These are phyloP conservation scores for Ophioderma brevispina DNA, from an alignment of 35 echinoderm and acorn worm species.

Conservation along the genomic window DNA sequence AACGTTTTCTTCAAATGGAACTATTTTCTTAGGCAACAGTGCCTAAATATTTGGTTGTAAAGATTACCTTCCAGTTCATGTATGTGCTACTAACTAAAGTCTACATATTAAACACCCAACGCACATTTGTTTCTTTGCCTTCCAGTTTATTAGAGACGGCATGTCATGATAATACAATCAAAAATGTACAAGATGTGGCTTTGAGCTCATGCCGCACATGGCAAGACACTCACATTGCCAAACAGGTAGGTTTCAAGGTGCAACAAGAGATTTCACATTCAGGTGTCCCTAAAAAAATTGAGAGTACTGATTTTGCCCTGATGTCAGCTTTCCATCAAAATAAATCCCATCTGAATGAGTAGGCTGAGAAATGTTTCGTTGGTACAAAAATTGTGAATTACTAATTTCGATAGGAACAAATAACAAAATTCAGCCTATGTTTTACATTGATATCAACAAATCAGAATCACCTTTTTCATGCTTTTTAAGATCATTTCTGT, in stretches of 20 bases:
- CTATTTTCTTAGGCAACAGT: too few relatives aligned
- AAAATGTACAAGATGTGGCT: slow-evolving; percentile 78
- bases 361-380: too few relatives aligned
- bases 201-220: slow-evolving; percentile 80
- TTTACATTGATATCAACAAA: not conserved
- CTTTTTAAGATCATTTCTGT: not conserved
- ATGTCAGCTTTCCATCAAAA: too few relatives aligned
- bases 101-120: not conserved
- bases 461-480: not conserved
- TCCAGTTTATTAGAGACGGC: slow-evolving; percentile 80
- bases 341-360: too few relatives aligned
- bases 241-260: slow-evolving; percentile 84
- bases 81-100: not conserved
- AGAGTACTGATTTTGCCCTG: not conserved
- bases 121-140: not conserved
- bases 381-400: too few relatives aligned
- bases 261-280: too few relatives aligned
- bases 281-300: too few relatives aligned
- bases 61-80: not conserved
- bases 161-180: slow-evolving; percentile 79
- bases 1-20: too few relatives aligned
- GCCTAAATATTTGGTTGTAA: too few relatives aligned
- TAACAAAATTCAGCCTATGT: not conserved
- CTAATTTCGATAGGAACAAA: too few relatives aligned
- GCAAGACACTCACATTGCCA: slow-evolving; percentile 67